Base-by-base conservation (phyloP, 2,113 vertebrate genomes). In the Paradoxurus hermaphroditus region DNA sequence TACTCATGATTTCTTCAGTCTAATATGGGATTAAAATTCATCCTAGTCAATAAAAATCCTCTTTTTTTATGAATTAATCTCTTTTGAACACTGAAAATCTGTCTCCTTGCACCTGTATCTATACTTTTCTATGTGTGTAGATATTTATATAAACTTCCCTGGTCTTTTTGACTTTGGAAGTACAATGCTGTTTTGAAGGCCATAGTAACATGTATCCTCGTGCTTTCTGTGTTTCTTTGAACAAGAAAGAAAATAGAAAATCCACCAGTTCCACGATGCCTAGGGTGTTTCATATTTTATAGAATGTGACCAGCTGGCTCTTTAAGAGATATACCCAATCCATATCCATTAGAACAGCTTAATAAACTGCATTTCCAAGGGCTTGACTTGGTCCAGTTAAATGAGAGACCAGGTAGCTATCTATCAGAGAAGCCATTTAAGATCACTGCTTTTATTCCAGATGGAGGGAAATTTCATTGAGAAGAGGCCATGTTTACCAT, bases 331-430 rank as follows among this genome's bases (percentile, higher is more conserved):
- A 31, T 23, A 81, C 72, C 84, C 27, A 29, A 87, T 82, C 65
- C 19, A 7, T 96, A 84, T 77, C 68, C 39, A 93, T 97, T 95
- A 98, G 83, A 68, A 92, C 23, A 46, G 86, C 68, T 67, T 63
- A 70, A 84, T 93, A 67, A 91, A 89, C 72, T 91, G 14, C 56
- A 73, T 82, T 77, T 92, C 21, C 9, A 73, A 7, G 8, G 31
- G 16, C 70, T 89, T 91, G 56, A 49, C 53, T 77, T 91, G 73
- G 41, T 93, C 63, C 41, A 73, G 46, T 90, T 77, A 59, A 91
- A 73, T 16, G 39, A 93, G 78, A 83, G 70, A 73, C 25, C 21
- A 86, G 62, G 34, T 67, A 39, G 46, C 86, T 86, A 84, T 62
- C 44, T 44, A 59, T 72, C 77, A 81, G 91, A 34, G 65, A 90